Base-by-base conservation (phyloP, 2,888 invertebrate species). In the Chalcis sispes region DNA sequence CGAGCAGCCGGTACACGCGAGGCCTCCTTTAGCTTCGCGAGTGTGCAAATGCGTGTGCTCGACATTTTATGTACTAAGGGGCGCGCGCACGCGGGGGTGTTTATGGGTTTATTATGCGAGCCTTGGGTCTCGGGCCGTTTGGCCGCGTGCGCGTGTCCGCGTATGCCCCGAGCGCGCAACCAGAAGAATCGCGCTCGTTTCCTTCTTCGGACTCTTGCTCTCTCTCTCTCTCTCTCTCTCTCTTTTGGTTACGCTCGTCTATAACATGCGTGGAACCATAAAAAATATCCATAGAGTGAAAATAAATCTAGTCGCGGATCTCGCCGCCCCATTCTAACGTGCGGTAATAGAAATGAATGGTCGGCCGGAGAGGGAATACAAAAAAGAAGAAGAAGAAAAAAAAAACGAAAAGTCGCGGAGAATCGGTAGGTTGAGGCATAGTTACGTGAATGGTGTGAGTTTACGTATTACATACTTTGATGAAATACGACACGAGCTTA, bases 21-120 rank as follows among this genome's bases (percentile, higher is more conserved):
- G 25, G 50, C 20, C 40, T 42, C 29, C 25, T 36, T 5, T 27
- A n/a, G 52, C 32, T 25, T 23, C 8, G 3, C 8, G 13, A 15
- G 36, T 48, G 20, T 8, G n/a, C n/a, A 50, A 27, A 73, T 76
- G 78, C 79, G 80, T 79, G 73, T 69, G 81, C 77, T 70, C 75
- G 80, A 80, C 80, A 81, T 83, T 84, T 83, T 84, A 83, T 84
- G 82, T 81, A 81, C 81, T 80, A 76, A 56, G 75, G 66, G 54
- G 52, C 27, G 54, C 50, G 23, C 54, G 32, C 36, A 56, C 75
- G 79, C 80, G 80, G 83, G 88, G 88, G 88, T 87, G 88, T 88
- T 88, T 88, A 88, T 88, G 87, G 88, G 86, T 87, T 87, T 88
- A 88, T 88, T 88, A 88, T 88, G 83, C 88, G 84, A 83, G 79